Evolutionary conservation across 2,113 vertebrate species (phyloP), one percentile per base, ranked within the genome.

Genomic region (Ramphastos sulfuratus): DNA sequence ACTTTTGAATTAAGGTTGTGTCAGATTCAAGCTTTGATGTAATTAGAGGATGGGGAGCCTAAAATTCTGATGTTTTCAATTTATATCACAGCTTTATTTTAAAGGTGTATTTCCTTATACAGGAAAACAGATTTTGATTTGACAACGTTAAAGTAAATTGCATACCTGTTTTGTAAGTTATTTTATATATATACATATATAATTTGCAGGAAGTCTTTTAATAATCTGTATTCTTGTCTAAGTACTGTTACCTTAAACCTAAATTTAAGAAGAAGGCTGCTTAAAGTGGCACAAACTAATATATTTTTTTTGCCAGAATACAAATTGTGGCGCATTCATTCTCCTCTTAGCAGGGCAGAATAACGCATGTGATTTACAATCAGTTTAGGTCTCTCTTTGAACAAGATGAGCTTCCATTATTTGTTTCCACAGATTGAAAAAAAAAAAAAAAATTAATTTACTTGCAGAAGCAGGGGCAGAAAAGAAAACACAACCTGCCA

Each of bases 391-490:
- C 60, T 96, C 73, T 71, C 94, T 96, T 92, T 81, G 72, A 96
- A 86, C 90, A 82, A 97, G 96, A 94, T 97, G 95, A 95, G 89
- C 94, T 96, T 93, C 69, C 66, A 88, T 82, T 95, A 94, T 93
- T 95, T 89, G 92, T 95, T 96, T 95, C 89, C 82, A 59, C 90
- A 88, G 79, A 82, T 72, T 73, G 95, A 89, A 95, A 92, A 52
- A 50, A 48, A 48, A 89, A 95, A 92, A 52, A 50, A 48, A 48
- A 12, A 94, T 95, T 90, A 95, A 96, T 94, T 96, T 92, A 85
- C 70, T 96, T 87, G 83, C 80, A 35, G 88, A 95, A 95, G 67
- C 66, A 66, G 82, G 87, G 96, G 94, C 85, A 84, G 90, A 96
- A 90, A 69, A 83, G 89, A 95, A 48, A 97, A 91, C 3, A 4